A percentile compares a stretch with the other conserved stretches of the same genome.
Evolutionary conservation across 2,888 invertebrate genomes (phyloP).

Genomic region (Troglohyphantes excavatus): DNA sequence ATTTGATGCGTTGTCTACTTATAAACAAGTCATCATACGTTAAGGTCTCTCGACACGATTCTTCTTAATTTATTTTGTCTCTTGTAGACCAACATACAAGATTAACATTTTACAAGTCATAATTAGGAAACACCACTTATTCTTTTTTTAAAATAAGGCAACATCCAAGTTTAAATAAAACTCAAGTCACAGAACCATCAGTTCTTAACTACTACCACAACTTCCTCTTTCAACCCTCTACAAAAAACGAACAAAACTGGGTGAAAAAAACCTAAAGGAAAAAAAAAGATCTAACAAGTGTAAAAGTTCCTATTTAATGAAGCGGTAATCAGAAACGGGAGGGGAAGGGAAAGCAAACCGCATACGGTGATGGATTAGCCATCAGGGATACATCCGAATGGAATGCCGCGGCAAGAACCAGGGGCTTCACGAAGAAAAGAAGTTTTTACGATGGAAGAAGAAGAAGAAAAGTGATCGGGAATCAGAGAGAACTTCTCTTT

Average conservation of each 20-base stretch:
- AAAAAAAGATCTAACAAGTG: slow-evolving; percentile 55
- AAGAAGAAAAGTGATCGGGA: slow-evolving; percentile 36
- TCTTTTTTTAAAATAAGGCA: too few relatives aligned
- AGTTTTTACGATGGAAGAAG: slow-evolving; percentile 5
- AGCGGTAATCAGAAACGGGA: slow-evolving; percentile 74
- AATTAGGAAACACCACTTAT: too few relatives aligned
- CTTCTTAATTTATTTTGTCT: too few relatives aligned
- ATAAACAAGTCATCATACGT: too few relatives aligned
- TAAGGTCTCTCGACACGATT: too few relatives aligned
- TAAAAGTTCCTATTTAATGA: slow-evolving; percentile 77
- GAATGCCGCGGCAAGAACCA: slow-evolving; percentile 32
- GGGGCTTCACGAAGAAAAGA: slow-evolving; percentile 2
- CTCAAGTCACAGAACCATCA: not conserved
- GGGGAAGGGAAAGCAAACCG: slow-evolving; percentile 49
- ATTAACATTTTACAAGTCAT: too few relatives aligned
- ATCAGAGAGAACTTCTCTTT: slow-evolving; percentile 10
- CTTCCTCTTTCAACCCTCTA: not conserved
- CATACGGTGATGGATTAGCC: slow-evolving; percentile 73
- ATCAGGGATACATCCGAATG: slow-evolving; percentile 66
- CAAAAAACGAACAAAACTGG: not conserved
- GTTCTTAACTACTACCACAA: not conserved
- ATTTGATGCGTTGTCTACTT: too few relatives aligned
- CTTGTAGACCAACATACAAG: too few relatives aligned
- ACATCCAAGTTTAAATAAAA: not conserved
- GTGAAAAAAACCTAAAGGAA: not conserved